phyloP scores from a whole-genome alignment of 1,140 invertebrate species.

The Lucilia sericata region DNA sequence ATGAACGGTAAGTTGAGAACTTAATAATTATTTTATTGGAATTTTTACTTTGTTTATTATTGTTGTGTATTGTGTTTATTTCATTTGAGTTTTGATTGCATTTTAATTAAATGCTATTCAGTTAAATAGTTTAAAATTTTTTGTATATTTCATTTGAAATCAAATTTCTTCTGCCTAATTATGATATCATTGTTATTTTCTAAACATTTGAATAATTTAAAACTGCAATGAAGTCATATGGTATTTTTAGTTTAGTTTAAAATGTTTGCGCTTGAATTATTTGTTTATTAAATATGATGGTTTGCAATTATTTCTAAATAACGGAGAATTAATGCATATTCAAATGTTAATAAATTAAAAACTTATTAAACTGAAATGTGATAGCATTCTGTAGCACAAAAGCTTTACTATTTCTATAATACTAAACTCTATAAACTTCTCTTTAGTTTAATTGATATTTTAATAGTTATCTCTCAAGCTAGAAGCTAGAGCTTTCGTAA shows the following conservation, averaged over 20 bases:
- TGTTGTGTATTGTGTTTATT: background rate
- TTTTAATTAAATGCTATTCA: background rate
- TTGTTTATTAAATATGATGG: background rate
- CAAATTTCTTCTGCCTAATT: background rate
- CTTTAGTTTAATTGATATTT: too few species aligned
- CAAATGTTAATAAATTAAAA: too few species aligned
- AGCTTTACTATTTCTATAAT: too few species aligned
- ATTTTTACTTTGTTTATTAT: background rate
- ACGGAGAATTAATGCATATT: background rate
- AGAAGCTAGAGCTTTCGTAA: too few species aligned
- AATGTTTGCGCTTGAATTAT: constrained; percentile 18
- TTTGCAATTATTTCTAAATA: background rate
- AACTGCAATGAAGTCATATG: constrained; percentile 28
- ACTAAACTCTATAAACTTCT: too few species aligned
- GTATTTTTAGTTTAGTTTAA: too few species aligned
- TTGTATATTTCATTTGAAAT: background rate
- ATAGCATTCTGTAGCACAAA: too few species aligned
- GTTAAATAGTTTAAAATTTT: background rate
- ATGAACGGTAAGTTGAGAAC: constrained; percentile 53
- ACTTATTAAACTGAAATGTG: too few species aligned
- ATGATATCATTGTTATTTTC: constrained; percentile 17
- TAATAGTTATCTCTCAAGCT: too few species aligned
- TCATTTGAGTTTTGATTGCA: constrained; percentile 7
- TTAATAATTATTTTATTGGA: background rate
- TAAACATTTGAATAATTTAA: background rate